Percentiles rank a stretch among this genome's conserved stretches.
These are phyloP conservation scores for Polydrusus tereticollis DNA, from an alignment of 2,888 invertebrate genomes.

Conservation along the genomic window DNA sequence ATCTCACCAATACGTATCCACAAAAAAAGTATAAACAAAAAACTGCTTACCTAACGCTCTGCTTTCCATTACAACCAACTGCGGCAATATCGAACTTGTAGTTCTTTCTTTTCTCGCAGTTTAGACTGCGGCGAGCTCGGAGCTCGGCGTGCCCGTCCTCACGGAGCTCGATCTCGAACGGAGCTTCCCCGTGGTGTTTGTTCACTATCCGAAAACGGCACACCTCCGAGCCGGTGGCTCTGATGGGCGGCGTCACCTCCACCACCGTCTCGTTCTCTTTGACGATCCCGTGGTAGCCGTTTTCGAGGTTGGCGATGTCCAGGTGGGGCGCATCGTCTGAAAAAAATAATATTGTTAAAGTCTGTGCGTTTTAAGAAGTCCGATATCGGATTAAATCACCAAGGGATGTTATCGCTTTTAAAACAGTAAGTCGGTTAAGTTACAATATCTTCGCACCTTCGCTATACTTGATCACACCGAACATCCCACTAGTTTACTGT, in stretches of 20 bases:
- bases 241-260: slow-evolving; percentile 92
- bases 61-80: slow-evolving; percentile 89
- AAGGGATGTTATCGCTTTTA: too few relatives aligned
- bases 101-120: slow-evolving; percentile 93
- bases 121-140: slow-evolving; percentile 85
- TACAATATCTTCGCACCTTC: too few relatives aligned
- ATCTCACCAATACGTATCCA: neutral
- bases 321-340: slow-evolving; percentile 74
- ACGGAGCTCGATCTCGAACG: slow-evolving; percentile 73
- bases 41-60: slow-evolving; percentile 67
- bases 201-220: slow-evolving; percentile 92
- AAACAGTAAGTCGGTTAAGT: too few relatives aligned
- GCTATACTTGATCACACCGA: too few relatives aligned
- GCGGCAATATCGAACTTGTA: slow-evolving; percentile 97
- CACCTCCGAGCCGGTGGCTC: slow-evolving; percentile 75
- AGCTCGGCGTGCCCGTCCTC: slow-evolving; percentile 84
- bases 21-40: neutral
- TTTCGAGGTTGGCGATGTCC: slow-evolving; percentile 84
- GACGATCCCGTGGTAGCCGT: slow-evolving; percentile 93
- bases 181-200: slow-evolving; percentile 93
- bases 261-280: slow-evolving; percentile 93
- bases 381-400: too few relatives aligned
- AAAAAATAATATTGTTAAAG: slow-evolving; percentile 59
- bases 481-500: too few relatives aligned
- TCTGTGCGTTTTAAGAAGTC: too few relatives aligned